phyloP scores from a whole-genome alignment of 1,140 invertebrate species.

The Pachyrhynchus sulphureomaculatus region DNA sequence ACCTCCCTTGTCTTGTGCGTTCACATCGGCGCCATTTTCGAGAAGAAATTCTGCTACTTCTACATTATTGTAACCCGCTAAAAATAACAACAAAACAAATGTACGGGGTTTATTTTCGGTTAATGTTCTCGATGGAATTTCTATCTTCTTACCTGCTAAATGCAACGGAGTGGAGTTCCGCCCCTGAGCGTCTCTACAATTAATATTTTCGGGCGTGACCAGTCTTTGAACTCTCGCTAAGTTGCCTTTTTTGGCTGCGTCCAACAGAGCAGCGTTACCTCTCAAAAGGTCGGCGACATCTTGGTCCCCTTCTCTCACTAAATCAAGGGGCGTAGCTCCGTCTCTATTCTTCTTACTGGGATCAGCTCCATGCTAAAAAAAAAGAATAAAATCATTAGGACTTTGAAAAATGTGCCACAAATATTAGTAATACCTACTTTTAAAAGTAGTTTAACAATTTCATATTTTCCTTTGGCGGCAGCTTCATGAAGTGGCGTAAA shows the following conservation, averaged over 20 bases:
- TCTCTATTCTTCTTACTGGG: constrained; percentile 92
- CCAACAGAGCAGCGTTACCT: constrained; percentile 88
- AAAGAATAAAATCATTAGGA: not conserved
- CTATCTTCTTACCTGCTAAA: constrained; percentile 72
- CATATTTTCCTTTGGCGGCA: constrained; percentile 94
- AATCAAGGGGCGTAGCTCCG: constrained; percentile 87
- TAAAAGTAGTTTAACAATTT: constrained; percentile 89
- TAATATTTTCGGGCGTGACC: constrained; percentile 90
- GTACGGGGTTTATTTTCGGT: not conserved
- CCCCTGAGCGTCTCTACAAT: constrained; percentile 92
- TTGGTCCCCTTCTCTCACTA: constrained; percentile 88
- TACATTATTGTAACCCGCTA: constrained; percentile 95
- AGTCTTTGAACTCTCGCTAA: constrained; percentile 85
- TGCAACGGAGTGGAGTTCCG: constrained; percentile 93
- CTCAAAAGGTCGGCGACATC: constrained; percentile 91
- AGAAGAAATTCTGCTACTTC: constrained; percentile 94
- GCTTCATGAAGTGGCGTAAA: constrained; percentile 95
- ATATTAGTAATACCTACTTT: constrained; percentile 59
- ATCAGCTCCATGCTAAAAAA: constrained; percentile 85
- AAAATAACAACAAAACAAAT: constrained; percentile 38
- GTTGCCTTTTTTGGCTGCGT: constrained; percentile 94
- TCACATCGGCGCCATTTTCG: constrained; percentile 92
- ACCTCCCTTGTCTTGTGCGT: constrained; percentile 85
- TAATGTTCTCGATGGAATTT: too few species aligned
- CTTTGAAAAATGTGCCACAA: too few species aligned